phyloP scores from a whole-genome alignment of 2,888 invertebrate genomes.

The Lithophane semibrunnea region DNA sequence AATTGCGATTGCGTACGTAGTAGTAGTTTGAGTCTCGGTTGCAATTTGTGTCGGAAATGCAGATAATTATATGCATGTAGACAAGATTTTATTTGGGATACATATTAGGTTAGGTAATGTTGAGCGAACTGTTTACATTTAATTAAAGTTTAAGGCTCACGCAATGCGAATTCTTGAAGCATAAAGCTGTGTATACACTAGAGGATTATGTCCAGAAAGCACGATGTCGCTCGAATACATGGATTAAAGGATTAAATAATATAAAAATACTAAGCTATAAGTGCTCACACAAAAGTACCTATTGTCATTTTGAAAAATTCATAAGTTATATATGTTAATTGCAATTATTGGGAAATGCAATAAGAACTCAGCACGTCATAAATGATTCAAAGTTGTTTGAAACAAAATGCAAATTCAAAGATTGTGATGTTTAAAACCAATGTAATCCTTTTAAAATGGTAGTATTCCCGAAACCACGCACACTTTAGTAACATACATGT shows the following conservation, averaged over 20 bases:
- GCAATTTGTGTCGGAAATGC: slow-evolving; percentile 34
- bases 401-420: slow-evolving; percentile 7
- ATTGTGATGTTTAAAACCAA: slow-evolving; percentile 10
- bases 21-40: neutral
- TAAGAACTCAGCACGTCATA: neutral
- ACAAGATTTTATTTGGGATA: slow-evolving; percentile 31
- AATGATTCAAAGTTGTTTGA: neutral
- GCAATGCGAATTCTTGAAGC: slow-evolving; percentile 29
- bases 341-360: neutral
- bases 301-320: neutral
- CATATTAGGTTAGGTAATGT: slow-evolving; percentile 32
- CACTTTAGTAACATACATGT: slow-evolving; percentile 35
- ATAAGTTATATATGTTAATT: neutral
- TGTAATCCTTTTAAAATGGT: slow-evolving; percentile 1
- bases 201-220: neutral
- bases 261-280: neutral
- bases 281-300: neutral
- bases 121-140: slow-evolving; percentile 21
- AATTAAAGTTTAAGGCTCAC: slow-evolving; percentile 17
- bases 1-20: slow-evolving; percentile 52
- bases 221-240: neutral
- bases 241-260: neutral
- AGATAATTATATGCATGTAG: slow-evolving; percentile 39
- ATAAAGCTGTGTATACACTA: neutral
- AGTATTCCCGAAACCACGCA: slow-evolving; percentile 28